Percentiles rank a stretch among this genome's conserved stretches.
phyloP scores from a whole-genome alignment of 2,113 vertebrate genomes.

The Micromys minutus region DNA sequence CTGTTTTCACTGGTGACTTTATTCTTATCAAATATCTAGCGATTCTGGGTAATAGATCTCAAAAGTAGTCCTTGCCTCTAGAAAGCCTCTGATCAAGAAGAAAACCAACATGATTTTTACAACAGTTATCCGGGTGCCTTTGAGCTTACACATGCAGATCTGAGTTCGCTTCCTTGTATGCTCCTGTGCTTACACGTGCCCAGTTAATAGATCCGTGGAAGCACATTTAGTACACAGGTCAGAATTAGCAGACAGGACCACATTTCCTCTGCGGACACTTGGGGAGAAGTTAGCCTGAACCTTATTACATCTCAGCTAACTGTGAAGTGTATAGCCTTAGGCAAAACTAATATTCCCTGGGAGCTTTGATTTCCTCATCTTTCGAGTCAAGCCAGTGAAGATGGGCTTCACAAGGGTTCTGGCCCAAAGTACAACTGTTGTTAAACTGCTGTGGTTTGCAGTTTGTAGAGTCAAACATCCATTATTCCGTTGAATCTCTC shows the following conservation, averaged over 20 bases:
- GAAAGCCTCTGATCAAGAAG: background rate
- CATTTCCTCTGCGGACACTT: background rate
- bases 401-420: background rate
- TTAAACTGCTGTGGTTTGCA: background rate
- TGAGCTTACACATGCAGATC: background rate
- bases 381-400: background rate
- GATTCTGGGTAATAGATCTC: background rate
- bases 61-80: background rate
- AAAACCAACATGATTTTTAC: background rate
- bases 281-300: background rate
- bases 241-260: background rate
- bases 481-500: background rate
- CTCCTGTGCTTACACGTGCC: background rate
- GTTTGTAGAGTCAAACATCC: background rate
- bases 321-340: background rate
- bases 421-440: background rate
- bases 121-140: background rate
- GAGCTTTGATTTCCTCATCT: conserved; percentile 1
- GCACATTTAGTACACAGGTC: background rate
- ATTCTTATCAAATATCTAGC: background rate
- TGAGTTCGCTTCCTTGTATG: background rate
- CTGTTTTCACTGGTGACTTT: background rate
- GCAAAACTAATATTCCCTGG: background rate
- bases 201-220: background rate
- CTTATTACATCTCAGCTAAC: background rate